Percentiles rank a stretch among this genome's conserved stretches.
phyloP scores from a whole-genome alignment of 2,113 vertebrate genomes.

The Oryzias melastigma region DNA sequence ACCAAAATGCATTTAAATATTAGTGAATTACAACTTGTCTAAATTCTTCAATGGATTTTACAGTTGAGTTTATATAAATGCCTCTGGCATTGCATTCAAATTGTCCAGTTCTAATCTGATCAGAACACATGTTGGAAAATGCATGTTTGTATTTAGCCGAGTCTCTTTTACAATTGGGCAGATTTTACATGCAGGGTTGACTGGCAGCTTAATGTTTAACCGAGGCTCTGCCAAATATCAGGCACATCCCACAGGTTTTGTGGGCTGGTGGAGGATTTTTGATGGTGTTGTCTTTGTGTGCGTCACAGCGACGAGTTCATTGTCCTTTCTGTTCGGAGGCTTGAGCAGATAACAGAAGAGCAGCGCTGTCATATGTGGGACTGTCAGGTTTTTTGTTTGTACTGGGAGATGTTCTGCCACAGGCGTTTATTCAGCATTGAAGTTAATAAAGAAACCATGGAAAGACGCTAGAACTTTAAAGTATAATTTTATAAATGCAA shows the following conservation, averaged over 20 bases:
- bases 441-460: background rate
- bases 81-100: too few species aligned
- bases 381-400: constrained; percentile 14
- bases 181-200: background rate
- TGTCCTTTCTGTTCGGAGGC: background rate
- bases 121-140: too few species aligned
- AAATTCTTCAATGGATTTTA: too few species aligned
- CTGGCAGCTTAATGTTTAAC: background rate
- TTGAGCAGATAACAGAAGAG: background rate
- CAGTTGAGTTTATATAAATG: too few species aligned
- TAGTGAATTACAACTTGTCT: background rate
- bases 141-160: too few species aligned
- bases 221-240: background rate
- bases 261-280: background rate
- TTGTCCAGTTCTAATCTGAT: too few species aligned
- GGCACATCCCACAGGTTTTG: background rate
- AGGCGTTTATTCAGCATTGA: background rate
- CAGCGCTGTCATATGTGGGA: background rate
- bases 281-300: background rate
- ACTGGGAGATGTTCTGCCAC: constrained; percentile 7
- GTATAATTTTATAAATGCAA: too few species aligned
- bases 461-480: background rate
- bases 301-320: background rate
- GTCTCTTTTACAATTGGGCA: background rate
- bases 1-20: constrained; percentile 1